Percentiles rank a stretch among this genome's conserved stretches.
phyloP scores from a whole-genome alignment of 2,797 vertebrate species.

The Enteromius paludinosus region DNA sequence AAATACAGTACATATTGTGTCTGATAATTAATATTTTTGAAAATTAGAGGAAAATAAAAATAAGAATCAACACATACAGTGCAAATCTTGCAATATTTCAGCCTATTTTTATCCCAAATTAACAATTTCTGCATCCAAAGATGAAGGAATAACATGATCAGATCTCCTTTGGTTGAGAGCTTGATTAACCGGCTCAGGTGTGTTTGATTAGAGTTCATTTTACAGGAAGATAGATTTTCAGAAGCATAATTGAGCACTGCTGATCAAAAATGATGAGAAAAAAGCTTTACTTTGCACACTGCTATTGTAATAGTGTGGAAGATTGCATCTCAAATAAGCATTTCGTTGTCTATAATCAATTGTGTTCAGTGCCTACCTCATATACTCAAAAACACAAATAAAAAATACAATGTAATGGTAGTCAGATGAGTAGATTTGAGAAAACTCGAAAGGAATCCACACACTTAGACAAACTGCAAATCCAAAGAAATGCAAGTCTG shows the following conservation, averaged over 20 bases:
- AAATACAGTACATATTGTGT: neutral
- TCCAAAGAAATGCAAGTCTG: neutral
- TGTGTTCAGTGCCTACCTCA: neutral
- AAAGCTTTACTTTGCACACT: neutral
- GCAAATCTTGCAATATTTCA: neutral
- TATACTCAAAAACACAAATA: neutral
- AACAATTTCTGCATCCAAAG: neutral
- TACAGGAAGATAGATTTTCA: neutral
- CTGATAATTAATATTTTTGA: neutral
- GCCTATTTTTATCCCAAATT: neutral
- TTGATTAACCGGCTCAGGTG: neutral
- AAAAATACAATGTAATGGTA: neutral
- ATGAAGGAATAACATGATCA: neutral
- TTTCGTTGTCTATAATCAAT: neutral
- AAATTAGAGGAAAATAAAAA: neutral
- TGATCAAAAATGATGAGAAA: neutral
- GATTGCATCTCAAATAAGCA: neutral
- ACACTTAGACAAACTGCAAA: neutral
- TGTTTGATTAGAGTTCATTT: neutral
- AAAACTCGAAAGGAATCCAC: neutral
- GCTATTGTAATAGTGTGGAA: neutral
- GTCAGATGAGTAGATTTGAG: neutral
- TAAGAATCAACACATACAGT: neutral
- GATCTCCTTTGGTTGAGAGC: neutral
- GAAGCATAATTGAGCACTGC: neutral